Evolutionary conservation across 2,888 invertebrate species (phyloP).

Genomic region (Odontothrips loti): DNA sequence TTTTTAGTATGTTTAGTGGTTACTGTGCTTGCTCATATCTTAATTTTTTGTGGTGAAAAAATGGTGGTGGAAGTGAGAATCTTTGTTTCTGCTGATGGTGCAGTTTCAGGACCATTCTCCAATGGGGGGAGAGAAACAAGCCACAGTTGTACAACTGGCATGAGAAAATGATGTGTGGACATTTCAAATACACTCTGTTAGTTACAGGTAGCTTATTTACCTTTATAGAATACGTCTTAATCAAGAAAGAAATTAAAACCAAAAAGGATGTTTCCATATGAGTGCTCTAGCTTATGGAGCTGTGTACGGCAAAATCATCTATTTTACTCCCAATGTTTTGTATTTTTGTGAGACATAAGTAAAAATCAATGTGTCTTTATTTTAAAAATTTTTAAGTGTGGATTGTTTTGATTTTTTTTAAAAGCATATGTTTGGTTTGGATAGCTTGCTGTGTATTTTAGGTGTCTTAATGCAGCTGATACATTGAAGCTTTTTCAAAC

Average conservation of each 20-base stretch:
- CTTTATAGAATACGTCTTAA: background rate
- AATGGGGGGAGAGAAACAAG: background rate
- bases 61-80: background rate
- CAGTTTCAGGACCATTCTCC: background rate
- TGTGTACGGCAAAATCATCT: background rate
- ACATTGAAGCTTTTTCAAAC: too few species aligned
- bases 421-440: background rate
- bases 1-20: background rate
- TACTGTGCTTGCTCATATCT: background rate
- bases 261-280: background rate
- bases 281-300: background rate
- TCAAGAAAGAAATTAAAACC: background rate
- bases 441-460: too few species aligned
- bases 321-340: conserved; percentile 7
- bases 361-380: background rate
- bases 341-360: conserved; percentile 2
- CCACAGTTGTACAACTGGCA: background rate
- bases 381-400: background rate
- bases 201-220: background rate
- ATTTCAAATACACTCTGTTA: background rate
- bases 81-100: background rate
- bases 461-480: too few species aligned
- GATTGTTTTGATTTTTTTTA: background rate
- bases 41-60: background rate
- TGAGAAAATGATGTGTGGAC: background rate